These are phyloP conservation scores for Remorina albescens DNA, from an alignment of 2,797 vertebrate species.

Conservation along the genomic window DNA sequence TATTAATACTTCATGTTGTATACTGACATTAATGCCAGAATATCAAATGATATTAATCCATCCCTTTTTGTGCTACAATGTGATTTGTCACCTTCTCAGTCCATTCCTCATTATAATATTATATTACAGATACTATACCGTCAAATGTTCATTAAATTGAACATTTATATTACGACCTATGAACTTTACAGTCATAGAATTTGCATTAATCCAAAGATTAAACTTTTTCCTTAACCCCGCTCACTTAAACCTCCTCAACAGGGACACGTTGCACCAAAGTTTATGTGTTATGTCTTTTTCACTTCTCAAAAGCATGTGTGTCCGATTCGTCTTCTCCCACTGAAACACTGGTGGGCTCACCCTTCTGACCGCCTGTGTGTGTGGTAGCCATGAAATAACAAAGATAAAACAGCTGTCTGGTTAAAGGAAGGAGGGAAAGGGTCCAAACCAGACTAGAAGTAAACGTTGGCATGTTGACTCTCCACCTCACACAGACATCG, in stretches of 20 bases:
- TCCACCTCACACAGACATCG: conserved; percentile 50
- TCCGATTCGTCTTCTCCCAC: conserved; percentile 63
- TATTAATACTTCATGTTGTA: too few species aligned
- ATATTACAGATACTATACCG: too few species aligned
- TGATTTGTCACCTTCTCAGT: too few species aligned
- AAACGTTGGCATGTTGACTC: conserved; percentile 75
- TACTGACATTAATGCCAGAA: too few species aligned
- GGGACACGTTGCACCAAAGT: neutral
- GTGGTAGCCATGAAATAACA: conserved; percentile 73
- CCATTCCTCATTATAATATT: too few species aligned
- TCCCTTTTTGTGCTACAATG: too few species aligned
- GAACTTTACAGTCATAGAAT: neutral
- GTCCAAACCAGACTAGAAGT: conserved; percentile 71
- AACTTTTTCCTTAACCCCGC: neutral
- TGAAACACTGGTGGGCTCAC: conserved; percentile 44
- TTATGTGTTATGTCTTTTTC: conserved; percentile 41
- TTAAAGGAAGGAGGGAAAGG: conserved; percentile 57
- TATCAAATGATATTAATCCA: too few species aligned
- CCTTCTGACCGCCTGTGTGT: conserved; percentile 49
- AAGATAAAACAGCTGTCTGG: conserved; percentile 72
- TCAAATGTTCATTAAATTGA: too few species aligned
- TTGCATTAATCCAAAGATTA: neutral
- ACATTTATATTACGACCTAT: neutral
- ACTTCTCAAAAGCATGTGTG: conserved; percentile 55
- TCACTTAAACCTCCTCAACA: conserved; percentile 4